phyloP scores from a whole-genome alignment of 2,797 vertebrate genomes.

The Coilia nasus region DNA sequence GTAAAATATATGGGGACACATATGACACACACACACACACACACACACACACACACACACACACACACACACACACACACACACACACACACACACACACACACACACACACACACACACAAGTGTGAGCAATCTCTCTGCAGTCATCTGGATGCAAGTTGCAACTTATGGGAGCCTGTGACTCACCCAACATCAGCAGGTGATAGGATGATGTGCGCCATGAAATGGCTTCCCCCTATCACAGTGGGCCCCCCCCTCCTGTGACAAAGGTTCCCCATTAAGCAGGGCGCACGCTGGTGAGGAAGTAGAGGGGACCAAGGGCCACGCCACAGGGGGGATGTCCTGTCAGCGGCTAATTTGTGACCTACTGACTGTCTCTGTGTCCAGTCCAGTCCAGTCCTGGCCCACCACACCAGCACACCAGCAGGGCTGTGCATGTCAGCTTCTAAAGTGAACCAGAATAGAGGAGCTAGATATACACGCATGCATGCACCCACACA shows the following conservation, averaged over 20 bases:
- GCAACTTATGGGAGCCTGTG: neutral
- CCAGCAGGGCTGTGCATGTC: constrained; percentile 26
- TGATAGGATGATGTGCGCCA: constrained; percentile 35
- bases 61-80: constrained; percentile 42
- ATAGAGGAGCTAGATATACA: neutral
- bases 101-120: neutral
- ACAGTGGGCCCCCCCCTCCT: constrained; percentile 3
- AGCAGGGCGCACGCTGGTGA: constrained; percentile 10
- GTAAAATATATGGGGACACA: no score
- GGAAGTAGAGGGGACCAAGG: constrained; percentile 17
- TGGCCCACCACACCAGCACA: neutral
- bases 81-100: constrained; percentile 36
- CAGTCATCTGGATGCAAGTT: neutral
- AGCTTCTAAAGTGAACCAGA: constrained; percentile 23
- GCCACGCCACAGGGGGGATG: constrained; percentile 24
- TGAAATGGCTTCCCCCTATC: constrained; percentile 27
- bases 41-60: constrained; percentile 51
- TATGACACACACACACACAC: neutral
- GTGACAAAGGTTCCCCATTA: constrained; percentile 39
- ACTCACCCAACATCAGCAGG: constrained; percentile 24
- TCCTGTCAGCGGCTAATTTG: constrained; percentile 41
- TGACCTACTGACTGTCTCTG: constrained; percentile 19
- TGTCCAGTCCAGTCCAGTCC: neutral
- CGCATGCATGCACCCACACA: no score
- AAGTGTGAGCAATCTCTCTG: neutral